Base-by-base conservation (phyloP, 2,797 vertebrate species). In the Melanotaenia nigrans region DNA sequence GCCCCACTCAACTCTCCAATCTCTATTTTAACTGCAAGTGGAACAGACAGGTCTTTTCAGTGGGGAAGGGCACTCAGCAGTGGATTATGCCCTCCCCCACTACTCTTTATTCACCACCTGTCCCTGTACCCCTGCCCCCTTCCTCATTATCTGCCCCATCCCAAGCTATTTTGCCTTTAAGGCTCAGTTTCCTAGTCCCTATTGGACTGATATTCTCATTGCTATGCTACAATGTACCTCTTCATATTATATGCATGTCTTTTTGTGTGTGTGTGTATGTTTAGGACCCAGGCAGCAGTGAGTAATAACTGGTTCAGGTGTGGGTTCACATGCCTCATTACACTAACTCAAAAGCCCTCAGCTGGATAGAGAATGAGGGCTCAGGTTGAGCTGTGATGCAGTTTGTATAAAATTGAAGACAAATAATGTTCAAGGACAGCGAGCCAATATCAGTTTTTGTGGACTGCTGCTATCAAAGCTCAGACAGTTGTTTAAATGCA, bases 11-110 rank as follows among this genome's bases (percentile, higher is more conserved):
- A 84, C 75, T 77, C 61, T 83, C 71, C 78, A 68, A 58, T 90
- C 83, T 80, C 83, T 76, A 75, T 87, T 88, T 61, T 72, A 80
- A 77, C 68, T 24, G 73, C 68, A 64, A 92, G 86, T 33, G 88
- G 87, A 93, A 93, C 91, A 79, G 93, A 93, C 92, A 86, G 81
- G 72, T 77, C 89, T 86, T 92, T 92, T 90, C 74, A 87, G 65
- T 45, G 63, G 72, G 62, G 70, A 78, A 81, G 79, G 84, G 83
- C 79, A 81, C 77, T 71, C 77, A 81, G 81, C 80, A 73, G 81
- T 83, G 84, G 91, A 91, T 92, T 91, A 91, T 81, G 56, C 84
- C 85, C 86, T 79, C 75, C 89, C 86, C 90, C 88, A 72, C 68
- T 73, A 51, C 35, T 82, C 73, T 87, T 83, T 90, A 88, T 89